Evolutionary conservation across 2,797 vertebrate species (phyloP).

Genomic region (Arrhamphus sclerolepis): DNA sequence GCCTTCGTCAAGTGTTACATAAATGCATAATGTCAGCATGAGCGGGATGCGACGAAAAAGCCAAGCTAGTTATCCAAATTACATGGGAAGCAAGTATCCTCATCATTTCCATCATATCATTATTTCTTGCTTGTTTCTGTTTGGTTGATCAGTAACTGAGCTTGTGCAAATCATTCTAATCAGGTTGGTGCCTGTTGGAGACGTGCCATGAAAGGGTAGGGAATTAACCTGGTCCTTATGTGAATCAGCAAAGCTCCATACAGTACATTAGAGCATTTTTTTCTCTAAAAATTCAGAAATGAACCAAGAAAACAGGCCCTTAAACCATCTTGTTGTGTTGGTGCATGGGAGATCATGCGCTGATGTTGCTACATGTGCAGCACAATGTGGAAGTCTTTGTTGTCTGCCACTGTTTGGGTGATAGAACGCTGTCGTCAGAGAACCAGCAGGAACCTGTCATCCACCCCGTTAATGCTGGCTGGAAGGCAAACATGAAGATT

Average conservation of each 20-base stretch:
- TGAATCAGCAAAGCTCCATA: constrained; percentile 27
- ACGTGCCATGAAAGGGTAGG: not conserved
- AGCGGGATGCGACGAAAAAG: constrained; percentile 2
- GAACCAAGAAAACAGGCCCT: constrained; percentile 25
- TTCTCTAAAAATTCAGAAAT: no score
- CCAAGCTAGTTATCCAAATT: constrained; percentile 25
- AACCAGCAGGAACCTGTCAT: constrained; percentile 61
- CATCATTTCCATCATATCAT: no score
- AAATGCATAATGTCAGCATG: constrained; percentile 29
- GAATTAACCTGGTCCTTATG: constrained; percentile 36
- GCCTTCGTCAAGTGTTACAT: constrained; percentile 17
- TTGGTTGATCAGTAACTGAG: no score
- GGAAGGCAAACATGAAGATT: constrained; percentile 66
- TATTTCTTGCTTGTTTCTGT: no score
- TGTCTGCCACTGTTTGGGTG: constrained; percentile 16
- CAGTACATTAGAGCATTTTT: not conserved
- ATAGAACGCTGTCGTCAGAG: constrained; percentile 39
- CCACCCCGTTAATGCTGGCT: constrained; percentile 64
- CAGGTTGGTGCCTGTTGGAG: no score
- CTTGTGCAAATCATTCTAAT: no score
- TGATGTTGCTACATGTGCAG: constrained; percentile 25
- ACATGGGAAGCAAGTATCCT: constrained; percentile 1
- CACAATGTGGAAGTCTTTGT: constrained; percentile 15
- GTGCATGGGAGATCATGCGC: constrained; percentile 28
- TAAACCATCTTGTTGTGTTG: constrained; percentile 36